Evolutionary conservation across 2,797 vertebrate species (phyloP).

Genomic region (Apogon talboti): DNA sequence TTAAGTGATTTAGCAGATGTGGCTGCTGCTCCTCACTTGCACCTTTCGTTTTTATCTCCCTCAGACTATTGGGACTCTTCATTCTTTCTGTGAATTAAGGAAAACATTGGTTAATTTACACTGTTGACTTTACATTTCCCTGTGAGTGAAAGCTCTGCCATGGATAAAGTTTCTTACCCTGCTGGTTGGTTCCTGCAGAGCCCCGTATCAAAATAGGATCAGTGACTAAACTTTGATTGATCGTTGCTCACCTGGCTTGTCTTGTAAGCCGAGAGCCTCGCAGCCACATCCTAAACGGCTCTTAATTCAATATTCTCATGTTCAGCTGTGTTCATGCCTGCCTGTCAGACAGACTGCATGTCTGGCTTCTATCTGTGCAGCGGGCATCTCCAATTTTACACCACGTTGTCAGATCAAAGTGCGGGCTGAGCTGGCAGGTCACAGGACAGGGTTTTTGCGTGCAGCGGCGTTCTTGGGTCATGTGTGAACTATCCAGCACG

Average conservation of each 20-base stretch:
- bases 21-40: constrained; percentile 20
- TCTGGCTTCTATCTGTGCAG: constrained; percentile 67
- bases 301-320: constrained; percentile 82
- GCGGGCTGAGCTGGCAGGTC: constrained; percentile 36
- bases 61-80: not conserved
- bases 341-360: constrained; percentile 51
- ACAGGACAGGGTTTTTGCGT: constrained; percentile 53
- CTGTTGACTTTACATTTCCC: constrained; percentile 4
- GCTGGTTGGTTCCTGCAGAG: constrained; percentile 15
- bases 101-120: not conserved
- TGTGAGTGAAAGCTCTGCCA: constrained; percentile 1
- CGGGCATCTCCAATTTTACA: constrained; percentile 67
- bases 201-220: constrained; percentile 19
- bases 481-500: constrained; percentile 69
- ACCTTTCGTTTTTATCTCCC: constrained; percentile 20
- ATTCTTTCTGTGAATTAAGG: not conserved
- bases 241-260: constrained; percentile 42
- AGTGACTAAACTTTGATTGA: constrained; percentile 37
- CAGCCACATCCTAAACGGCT: constrained; percentile 40
- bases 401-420: constrained; percentile 77
- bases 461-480: constrained; percentile 54
- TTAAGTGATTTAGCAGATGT: constrained; percentile 76
- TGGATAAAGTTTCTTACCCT: not conserved
- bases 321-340: constrained; percentile 51
- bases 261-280: constrained; percentile 48